Evolutionary conservation across 2,113 vertebrate genomes (phyloP).

Genomic region (Microcebus murinus): DNA sequence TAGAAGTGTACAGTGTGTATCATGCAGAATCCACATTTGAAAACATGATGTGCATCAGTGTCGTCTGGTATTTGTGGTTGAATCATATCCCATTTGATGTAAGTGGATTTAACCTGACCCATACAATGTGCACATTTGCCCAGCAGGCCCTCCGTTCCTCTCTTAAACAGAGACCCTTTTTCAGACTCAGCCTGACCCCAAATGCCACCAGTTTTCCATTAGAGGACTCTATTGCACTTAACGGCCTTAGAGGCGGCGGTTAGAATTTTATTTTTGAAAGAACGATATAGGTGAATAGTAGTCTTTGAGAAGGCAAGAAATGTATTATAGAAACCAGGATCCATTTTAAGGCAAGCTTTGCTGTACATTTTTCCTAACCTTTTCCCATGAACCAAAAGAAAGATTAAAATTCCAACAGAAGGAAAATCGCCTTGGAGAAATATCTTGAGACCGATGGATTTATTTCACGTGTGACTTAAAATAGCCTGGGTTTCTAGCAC

Average conservation of each 20-base stretch:
- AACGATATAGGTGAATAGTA: conserved; percentile 60
- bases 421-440: conserved; percentile 80
- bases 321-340: conserved; percentile 53
- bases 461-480: conserved; percentile 79
- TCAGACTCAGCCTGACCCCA: conserved; percentile 44
- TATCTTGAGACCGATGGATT: conserved; percentile 73
- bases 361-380: conserved; percentile 66
- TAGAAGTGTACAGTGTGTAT: not conserved
- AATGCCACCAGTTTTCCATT: conserved; percentile 57
- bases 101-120: conserved; percentile 31
- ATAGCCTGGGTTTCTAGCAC: conserved; percentile 63
- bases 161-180: conserved; percentile 60
- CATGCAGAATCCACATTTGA: not conserved
- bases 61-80: conserved; percentile 16
- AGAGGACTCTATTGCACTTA: conserved; percentile 16
- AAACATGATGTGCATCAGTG: not conserved
- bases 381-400: conserved; percentile 76
- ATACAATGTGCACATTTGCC: conserved; percentile 52
- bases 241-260: conserved; percentile 45
- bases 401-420: conserved; percentile 78
- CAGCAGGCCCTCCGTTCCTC: conserved; percentile 21
- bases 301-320: conserved; percentile 64
- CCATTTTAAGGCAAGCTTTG: conserved; percentile 48
- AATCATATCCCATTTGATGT: conserved; percentile 48
- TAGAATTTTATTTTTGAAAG: conserved; percentile 60